Conservation (phyloP, 2,797 vertebrate genomes). For the Clarias platycephalus region DNA sequence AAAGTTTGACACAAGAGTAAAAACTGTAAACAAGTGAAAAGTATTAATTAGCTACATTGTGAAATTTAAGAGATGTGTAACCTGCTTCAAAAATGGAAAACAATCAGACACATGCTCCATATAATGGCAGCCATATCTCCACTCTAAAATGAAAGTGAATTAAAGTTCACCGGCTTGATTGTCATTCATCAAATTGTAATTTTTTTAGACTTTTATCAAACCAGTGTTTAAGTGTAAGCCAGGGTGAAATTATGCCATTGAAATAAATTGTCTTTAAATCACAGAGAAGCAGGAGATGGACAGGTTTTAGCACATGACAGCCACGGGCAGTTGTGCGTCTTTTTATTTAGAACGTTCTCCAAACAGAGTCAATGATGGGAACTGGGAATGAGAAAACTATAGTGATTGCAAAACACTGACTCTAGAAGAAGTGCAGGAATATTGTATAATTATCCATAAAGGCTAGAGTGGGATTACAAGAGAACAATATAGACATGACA, state of each 20-base stretch:
- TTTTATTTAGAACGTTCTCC: background rate
- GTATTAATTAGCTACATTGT: background rate
- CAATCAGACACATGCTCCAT: background rate
- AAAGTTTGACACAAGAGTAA: background rate
- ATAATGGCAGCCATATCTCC: background rate
- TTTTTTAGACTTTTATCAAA: background rate
- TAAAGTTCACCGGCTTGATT: background rate
- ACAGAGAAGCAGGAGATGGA: background rate
- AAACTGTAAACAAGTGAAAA: background rate
- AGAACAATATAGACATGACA: slow-evolving; percentile 9
- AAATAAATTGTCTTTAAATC: background rate
- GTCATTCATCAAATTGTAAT: background rate
- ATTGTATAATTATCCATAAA: background rate
- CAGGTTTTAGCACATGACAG: slow-evolving; percentile 4
- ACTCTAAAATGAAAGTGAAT: background rate
- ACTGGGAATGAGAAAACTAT: background rate
- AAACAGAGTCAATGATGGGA: background rate
- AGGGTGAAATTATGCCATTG: background rate
- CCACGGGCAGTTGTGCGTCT: background rate
- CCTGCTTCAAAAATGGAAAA: background rate
- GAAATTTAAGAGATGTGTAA: background rate
- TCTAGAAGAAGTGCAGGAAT: background rate
- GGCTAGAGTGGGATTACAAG: slow-evolving; percentile 4
- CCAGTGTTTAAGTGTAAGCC: background rate
- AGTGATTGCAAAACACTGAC: background rate